Evolutionary conservation across 2,888 invertebrate species (phyloP).

Genomic region (Tipula vernalis): DNA sequence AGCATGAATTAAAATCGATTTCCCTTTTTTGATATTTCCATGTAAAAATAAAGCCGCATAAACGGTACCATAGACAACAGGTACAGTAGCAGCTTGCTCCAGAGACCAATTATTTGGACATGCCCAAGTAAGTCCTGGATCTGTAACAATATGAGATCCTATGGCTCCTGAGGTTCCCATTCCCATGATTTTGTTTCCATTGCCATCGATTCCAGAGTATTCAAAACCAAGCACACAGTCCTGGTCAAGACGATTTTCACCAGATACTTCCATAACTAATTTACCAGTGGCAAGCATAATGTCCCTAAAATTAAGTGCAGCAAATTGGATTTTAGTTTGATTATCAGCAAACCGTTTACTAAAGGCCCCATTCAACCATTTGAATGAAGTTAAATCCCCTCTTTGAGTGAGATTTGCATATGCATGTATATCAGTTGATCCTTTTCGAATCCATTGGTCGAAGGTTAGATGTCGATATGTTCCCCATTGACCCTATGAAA

Average conservation of each 20-base stretch:
- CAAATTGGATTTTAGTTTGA: slow-evolving; percentile 34
- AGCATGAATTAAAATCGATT: slow-evolving; percentile 22
- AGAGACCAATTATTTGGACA: slow-evolving; percentile 60
- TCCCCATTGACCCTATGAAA: slow-evolving; percentile 23
- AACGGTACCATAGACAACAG: slow-evolving; percentile 39
- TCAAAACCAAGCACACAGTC: slow-evolving; percentile 58
- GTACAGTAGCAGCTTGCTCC: slow-evolving; percentile 54
- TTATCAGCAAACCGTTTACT: slow-evolving; percentile 27
- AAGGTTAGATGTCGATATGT: too few species aligned
- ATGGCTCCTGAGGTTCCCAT: slow-evolving; percentile 40
- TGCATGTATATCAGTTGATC: slow-evolving; percentile 47
- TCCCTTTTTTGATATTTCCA: slow-evolving; percentile 35
- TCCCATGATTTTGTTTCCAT: slow-evolving; percentile 53
- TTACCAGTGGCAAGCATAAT: slow-evolving; percentile 90
- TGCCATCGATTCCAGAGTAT: slow-evolving; percentile 44
- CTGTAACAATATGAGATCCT: slow-evolving; percentile 40
- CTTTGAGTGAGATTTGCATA: slow-evolving; percentile 63
- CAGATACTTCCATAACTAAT: slow-evolving; percentile 69
- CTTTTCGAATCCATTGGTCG: slow-evolving; percentile 28
- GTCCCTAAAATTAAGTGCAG: slow-evolving; percentile 86
- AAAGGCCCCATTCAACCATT: slow-evolving; percentile 61
- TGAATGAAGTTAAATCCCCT: slow-evolving; percentile 76
- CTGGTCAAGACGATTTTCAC: slow-evolving; percentile 47
- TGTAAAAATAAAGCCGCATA: slow-evolving; percentile 39
- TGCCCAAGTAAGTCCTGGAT: slow-evolving; percentile 41